Evolutionary conservation across 2,888 invertebrate species (phyloP), one percentile per base, ranked within the genome.

Genomic region (Ptilodon capucinus): DNA sequence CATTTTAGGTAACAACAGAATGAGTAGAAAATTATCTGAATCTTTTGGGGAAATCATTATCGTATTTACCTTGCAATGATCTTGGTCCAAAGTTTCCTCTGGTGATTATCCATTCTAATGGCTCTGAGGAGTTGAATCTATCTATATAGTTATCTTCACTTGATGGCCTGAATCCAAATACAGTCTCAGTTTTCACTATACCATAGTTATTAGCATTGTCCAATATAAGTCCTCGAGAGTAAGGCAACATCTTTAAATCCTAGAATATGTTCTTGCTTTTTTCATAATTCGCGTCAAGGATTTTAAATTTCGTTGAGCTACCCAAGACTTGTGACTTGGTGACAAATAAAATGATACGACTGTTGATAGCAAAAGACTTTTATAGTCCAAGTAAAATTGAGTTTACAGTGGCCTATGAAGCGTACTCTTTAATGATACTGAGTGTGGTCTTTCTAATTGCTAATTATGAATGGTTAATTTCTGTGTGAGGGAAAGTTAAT

Each of bases 151-250:
- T 68, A 18, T 71, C 63, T 43, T 68, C 59, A 38, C 68, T 72
- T 0, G 58, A 48, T 0, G 78, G 77, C 2, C 68, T 66, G 45
- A 84, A 85, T 0, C 81, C 80, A 46, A 88, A 79, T 0, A 85
- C 52, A 0, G 84, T 77, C 50, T 87, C 86, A 0, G 84, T 86
- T 46, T 86, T 87, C 16, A 86, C 78, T 46, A 85, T 81, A 0
- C 84, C 81, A 53, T 83, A 85, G 49, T 86, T 81, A 57, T 71
- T 84, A 0, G 76, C 48, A 34, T 77, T 82, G 46, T 85, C 81
- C 16, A 84, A 51, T 23, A 86, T 74, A 1, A 84, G 43, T 0
- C 79, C 81, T 7, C 76, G 74, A 0, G 85, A 76, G 36, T 84
- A 85, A 0, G 85, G 83, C 9, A 86, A 53, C 84, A 86, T 88